phyloP scores from a whole-genome alignment of 2,113 vertebrate genomes.

The Cyanoramphus novaezelandiae region DNA sequence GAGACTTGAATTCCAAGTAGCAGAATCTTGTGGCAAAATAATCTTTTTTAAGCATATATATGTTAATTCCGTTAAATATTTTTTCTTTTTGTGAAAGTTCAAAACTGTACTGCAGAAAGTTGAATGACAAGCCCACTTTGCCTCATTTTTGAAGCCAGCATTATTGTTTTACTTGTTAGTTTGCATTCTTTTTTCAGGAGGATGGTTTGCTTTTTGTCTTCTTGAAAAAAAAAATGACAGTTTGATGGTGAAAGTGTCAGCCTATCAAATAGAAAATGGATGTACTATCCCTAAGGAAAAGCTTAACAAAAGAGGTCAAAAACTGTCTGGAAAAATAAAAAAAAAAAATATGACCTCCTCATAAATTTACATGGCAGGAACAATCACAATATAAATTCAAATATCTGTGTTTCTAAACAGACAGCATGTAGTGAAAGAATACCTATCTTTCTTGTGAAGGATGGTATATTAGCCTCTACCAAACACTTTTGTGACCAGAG shows the following conservation, averaged over 20 bases:
- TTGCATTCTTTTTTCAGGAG: background rate
- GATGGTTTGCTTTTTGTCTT: background rate
- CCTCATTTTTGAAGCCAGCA: slow-evolving; percentile 7
- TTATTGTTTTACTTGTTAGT: background rate
- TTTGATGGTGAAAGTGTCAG: slow-evolving; percentile 18
- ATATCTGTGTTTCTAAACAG: background rate
- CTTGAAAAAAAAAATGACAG: background rate
- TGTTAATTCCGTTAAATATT: background rate
- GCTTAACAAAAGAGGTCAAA: slow-evolving; percentile 2
- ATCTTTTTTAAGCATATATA: background rate
- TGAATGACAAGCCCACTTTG: background rate
- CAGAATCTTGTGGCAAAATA: background rate
- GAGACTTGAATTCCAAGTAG: background rate
- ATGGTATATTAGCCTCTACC: background rate
- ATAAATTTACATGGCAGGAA: slow-evolving; percentile 43
- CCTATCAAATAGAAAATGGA: slow-evolving; percentile 1
- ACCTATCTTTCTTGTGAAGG: background rate
- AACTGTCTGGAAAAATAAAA: background rate
- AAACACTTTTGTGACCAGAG: background rate
- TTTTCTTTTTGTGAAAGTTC: background rate
- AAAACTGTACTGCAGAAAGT: background rate
- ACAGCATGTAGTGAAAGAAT: background rate
- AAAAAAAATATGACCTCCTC: background rate
- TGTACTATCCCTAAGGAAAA: background rate
- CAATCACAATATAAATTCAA: background rate